Base-by-base conservation (phyloP, 2,888 invertebrate species). In the Cheilosia pagana region DNA sequence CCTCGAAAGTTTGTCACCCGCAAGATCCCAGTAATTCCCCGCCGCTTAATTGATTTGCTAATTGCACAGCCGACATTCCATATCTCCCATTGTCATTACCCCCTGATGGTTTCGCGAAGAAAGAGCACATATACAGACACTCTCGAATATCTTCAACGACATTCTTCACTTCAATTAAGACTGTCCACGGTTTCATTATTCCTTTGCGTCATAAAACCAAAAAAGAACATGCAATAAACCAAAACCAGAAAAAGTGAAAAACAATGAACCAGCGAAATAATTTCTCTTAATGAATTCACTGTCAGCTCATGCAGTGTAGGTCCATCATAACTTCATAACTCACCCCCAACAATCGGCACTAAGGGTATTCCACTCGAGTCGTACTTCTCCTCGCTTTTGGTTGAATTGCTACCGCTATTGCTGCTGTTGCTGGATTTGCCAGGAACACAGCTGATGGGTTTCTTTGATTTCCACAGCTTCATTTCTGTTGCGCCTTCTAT, bases 391-490 rank as follows among this genome's bases (percentile, higher is more conserved):
- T 91, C 91, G 87, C 88, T 90, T 86, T 90, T 91, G 31, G 89
- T 82, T 52, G 88, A 88, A 25, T 87, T 89, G 48, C 85, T 76
- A 31, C 83, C 79, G 55, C 72, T 74, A 60, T 86, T 86, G 52
- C 87, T 87, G 81, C 83, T 70, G 55, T 43, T 59, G 52, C 87
- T 78, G 45, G 90, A 90, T 86, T 90, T 91, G 79, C 91, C 91
- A 31, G 92, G 91, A 65, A 92, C 92, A 88, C 92, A 92, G 88
- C 91, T 90, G 65, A 91, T 91, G 71, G 92, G 90, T 75, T 92
- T 92, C 86, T 92, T 92, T 3, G 92, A 90, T 87, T 92, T 92
- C 91, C 91, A 92, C 89, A 92, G 87, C 88, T 92, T 92, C 92
- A 92, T 92, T 87, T 43, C 35, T 23, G 16, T 31, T 23, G 19